Conservation (phyloP, 2,888 invertebrate genomes). For the Orthosia gracilis region DNA sequence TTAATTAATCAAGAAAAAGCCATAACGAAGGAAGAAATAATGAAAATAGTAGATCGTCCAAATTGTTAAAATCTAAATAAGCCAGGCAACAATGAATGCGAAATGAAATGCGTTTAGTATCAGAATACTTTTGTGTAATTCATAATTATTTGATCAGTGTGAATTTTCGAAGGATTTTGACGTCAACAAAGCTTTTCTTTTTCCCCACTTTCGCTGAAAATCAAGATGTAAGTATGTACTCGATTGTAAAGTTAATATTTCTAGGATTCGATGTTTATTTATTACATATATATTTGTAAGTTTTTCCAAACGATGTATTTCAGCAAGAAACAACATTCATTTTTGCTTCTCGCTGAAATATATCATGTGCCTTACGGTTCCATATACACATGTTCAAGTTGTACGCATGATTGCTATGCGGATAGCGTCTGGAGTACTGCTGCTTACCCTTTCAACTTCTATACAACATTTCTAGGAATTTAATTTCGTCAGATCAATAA, state of each 20-base stretch:
- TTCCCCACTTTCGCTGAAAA: too few species aligned
- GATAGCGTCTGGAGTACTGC: slow-evolving; percentile 18
- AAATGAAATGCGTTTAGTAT: too few species aligned
- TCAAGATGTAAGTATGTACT: too few species aligned
- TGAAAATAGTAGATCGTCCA: too few species aligned
- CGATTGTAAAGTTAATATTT: too few species aligned
- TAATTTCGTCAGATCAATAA: background rate
- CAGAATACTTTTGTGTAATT: too few species aligned
- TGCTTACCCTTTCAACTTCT: background rate
- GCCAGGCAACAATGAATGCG: background rate
- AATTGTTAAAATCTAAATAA: too few species aligned
- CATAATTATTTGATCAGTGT: background rate
- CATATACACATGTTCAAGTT: background rate
- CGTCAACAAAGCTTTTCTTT: background rate
- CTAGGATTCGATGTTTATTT: too few species aligned
- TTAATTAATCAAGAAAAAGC: background rate
- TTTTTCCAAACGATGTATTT: background rate
- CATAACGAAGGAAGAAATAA: background rate
- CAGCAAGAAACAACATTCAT: too few species aligned
- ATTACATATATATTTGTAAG: too few species aligned
- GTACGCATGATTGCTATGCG: slow-evolving; percentile 44
- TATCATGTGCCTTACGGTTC: slow-evolving; percentile 27
- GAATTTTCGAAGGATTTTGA: background rate
- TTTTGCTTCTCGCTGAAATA: background rate
- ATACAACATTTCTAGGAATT: background rate